phyloP scores from a whole-genome alignment of 2,797 vertebrate species.

The Nothura maculosa region DNA sequence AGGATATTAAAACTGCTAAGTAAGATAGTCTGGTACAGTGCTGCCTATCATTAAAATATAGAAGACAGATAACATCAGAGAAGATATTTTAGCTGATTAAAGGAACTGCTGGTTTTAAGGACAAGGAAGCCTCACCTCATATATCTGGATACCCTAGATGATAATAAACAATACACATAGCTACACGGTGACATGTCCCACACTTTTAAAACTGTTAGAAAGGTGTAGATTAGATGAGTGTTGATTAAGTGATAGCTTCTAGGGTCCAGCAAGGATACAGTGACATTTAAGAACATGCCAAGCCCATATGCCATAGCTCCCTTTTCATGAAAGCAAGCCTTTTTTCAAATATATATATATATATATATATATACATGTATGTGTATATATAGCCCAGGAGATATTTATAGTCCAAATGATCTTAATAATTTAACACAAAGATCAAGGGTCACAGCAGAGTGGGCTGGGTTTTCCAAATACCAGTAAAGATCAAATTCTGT shows the following conservation, averaged over 20 bases:
- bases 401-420: not conserved
- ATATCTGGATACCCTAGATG: not conserved
- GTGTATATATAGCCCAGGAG: not conserved
- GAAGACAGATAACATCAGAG: not conserved
- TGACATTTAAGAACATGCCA: not conserved
- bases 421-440: not conserved
- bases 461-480: not conserved
- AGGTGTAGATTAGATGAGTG: not conserved
- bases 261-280: not conserved
- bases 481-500: not conserved
- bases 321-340: not conserved
- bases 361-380: too few species aligned
- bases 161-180: not conserved
- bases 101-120: not conserved
- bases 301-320: not conserved
- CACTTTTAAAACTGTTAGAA: not conserved
- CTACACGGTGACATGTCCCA: not conserved
- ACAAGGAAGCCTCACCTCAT: not conserved
- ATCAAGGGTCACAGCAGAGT: not conserved
- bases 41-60: not conserved
- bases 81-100: not conserved
- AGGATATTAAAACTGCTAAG: not conserved
- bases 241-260: not conserved
- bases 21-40: not conserved
- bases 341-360: not conserved